A percentile compares a stretch with the other conserved stretches of the same genome.
These are phyloP conservation scores for Cyclargus thomasi DNA, from an alignment of 1,140 invertebrate genomes.

Conservation along the genomic window DNA sequence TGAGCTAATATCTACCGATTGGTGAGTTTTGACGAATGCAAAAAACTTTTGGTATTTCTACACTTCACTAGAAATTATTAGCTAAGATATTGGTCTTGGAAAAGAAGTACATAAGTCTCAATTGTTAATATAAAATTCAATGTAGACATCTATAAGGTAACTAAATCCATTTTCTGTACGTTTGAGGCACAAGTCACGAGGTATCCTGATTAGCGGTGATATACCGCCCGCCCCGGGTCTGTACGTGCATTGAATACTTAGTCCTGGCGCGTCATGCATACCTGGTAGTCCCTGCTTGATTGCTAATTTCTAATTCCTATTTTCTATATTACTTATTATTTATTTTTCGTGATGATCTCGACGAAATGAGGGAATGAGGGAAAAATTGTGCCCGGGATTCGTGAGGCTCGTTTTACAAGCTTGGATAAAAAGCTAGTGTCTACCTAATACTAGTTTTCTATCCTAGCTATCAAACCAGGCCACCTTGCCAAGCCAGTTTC, in stretches of 20 bases:
- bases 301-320: constrained; percentile 16
- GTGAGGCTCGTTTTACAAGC: too few relatives aligned
- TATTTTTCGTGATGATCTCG: too few relatives aligned
- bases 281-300: constrained; percentile 29
- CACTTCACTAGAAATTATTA: neutral
- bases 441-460: too few relatives aligned
- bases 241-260: constrained; percentile 38
- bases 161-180: constrained; percentile 16
- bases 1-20: too few relatives aligned
- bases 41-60: neutral
- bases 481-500: too few relatives aligned
- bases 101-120: neutral
- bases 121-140: neutral
- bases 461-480: too few relatives aligned
- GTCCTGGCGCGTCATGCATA: constrained; percentile 27
- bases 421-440: too few relatives aligned
- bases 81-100: neutral
- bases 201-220: constrained; percentile 48
- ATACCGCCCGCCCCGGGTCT: constrained; percentile 27
- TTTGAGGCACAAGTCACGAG: constrained; percentile 40
- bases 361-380: too few relatives aligned
- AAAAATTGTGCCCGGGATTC: too few relatives aligned
- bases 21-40: too few relatives aligned
- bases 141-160: neutral
- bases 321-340: neutral